Evolutionary conservation across 2,888 invertebrate species (phyloP), one percentile per base, ranked within the genome.

Genomic region (Parnassius smintheus): DNA sequence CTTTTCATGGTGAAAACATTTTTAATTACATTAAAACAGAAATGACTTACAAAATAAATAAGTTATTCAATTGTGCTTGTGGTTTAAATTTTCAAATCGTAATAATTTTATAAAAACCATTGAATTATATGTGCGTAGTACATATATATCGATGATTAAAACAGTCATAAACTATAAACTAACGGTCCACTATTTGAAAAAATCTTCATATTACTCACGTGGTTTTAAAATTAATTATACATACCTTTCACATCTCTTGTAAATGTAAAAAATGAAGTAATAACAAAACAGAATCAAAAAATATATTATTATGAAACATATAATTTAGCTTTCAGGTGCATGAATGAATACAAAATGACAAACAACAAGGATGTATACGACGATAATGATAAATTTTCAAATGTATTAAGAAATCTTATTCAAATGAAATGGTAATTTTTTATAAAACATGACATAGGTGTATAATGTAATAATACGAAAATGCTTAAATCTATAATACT

Each of bases 391-490:
- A 18, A 53, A 25, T 25, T 25, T 25, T 25, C 2, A 25, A 25
- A 25, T 25, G 18, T 10, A 51, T 41, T 41, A 54, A 60, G n/a
- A 13, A 49, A 8, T 1, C 45, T 11, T 13, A 55, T 18, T 57
- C 41, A 42, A 56, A 42, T 51, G 41, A 64, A 58, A 48, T 25
- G 57, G 57, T 22, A 57, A n/a, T 22, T 41, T 51, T 70, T 74
- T 50, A 74, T 50, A 73, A 78, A 81, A 81, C 83, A 83, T 86
- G 85, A 82, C 83, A 69, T 63, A 75, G 76, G 75, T 75, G 69
- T 68, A 70, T 68, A 74, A 71, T 70, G 67, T 63, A 68, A 70
- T 73, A 73, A 59, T 62, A 49, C 18, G 42, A 55, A 65, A 66
- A 62, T 54, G 25, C 2, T 56, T 56, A 59, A 44, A 51, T 50